phyloP scores from a whole-genome alignment of 2,888 invertebrate genomes.

The Dryadula phaetusa region DNA sequence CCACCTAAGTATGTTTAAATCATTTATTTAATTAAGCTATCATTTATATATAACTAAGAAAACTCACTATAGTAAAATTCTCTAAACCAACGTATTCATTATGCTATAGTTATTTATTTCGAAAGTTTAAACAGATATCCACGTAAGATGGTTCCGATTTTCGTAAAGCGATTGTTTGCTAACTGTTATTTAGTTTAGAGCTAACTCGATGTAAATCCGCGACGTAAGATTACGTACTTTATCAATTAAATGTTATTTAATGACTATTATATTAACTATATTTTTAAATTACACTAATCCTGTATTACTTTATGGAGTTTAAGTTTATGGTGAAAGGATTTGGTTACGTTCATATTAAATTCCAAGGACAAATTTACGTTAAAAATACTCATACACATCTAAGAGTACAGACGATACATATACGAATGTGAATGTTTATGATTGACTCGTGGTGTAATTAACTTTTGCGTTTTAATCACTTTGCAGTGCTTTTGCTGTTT shows the following conservation, averaged over 20 bases:
- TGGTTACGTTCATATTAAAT: conserved; percentile 10
- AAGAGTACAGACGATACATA: conserved; percentile 11
- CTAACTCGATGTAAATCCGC: not conserved
- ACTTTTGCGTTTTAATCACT: not conserved
- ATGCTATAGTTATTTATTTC: conserved; percentile 2
- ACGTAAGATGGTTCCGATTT: not conserved
- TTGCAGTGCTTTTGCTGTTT: not conserved
- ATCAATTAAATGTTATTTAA: not conserved
- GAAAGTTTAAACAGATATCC: not conserved
- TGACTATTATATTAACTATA: not conserved
- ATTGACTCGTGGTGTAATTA: not conserved
- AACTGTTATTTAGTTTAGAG: not conserved
- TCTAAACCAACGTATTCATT: not conserved
- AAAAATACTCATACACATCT: conserved; percentile 20
- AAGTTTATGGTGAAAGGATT: conserved; percentile 32
- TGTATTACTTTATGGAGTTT: not conserved
- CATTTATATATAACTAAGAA: not conserved
- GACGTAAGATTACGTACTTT: not conserved
- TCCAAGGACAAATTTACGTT: conserved; percentile 34
- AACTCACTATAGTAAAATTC: not conserved
- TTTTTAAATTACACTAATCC: not conserved
- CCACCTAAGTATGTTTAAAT: too few relatives aligned
- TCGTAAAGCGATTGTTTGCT: not conserved
- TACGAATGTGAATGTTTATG: conserved; percentile 2
- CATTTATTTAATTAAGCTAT: too few relatives aligned